Percentiles rank a stretch among this genome's conserved stretches.
Evolutionary conservation across 2,888 invertebrate genomes (phyloP).

Genomic region (Hydroisotoma schaefferi): DNA sequence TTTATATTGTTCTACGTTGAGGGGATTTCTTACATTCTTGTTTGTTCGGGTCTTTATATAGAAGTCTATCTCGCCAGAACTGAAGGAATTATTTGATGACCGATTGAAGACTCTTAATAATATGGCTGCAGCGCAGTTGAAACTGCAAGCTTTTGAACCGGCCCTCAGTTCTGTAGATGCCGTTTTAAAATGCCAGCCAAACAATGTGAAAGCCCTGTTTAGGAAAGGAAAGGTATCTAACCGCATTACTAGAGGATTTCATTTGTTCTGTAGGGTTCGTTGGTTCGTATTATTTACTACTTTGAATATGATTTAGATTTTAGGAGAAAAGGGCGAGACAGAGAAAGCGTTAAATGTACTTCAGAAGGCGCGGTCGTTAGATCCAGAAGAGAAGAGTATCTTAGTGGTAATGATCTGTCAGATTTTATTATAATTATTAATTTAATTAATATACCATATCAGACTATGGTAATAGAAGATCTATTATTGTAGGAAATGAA

Average conservation of each 20-base stretch:
- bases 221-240: slow-evolving; percentile 72
- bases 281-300: too few species aligned
- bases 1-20: too few species aligned
- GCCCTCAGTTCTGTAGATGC: slow-evolving; percentile 77
- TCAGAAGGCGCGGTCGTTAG: slow-evolving; percentile 61
- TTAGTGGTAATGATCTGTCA: slow-evolving; percentile 51
- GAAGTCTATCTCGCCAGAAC: slow-evolving; percentile 28
- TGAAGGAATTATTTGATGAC: slow-evolving; percentile 70
- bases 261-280: too few species aligned
- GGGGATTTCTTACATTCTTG: background rate
- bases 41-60: background rate
- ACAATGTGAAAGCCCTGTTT: slow-evolving; percentile 85
- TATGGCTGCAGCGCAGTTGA: slow-evolving; percentile 86
- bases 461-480: background rate
- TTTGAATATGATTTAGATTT: slow-evolving; percentile 59
- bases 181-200: slow-evolving; percentile 77
- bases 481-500: slow-evolving; percentile 55
- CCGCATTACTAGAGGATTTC: too few species aligned
- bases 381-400: slow-evolving; percentile 63
- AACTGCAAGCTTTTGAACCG: slow-evolving; percentile 78
- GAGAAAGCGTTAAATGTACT: slow-evolving; percentile 66
- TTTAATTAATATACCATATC: background rate
- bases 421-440: background rate
- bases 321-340: slow-evolving; percentile 66
- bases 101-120: slow-evolving; percentile 83